Base-by-base conservation (phyloP, 2,888 invertebrate species). In the Brachyopa scutellaris region DNA sequence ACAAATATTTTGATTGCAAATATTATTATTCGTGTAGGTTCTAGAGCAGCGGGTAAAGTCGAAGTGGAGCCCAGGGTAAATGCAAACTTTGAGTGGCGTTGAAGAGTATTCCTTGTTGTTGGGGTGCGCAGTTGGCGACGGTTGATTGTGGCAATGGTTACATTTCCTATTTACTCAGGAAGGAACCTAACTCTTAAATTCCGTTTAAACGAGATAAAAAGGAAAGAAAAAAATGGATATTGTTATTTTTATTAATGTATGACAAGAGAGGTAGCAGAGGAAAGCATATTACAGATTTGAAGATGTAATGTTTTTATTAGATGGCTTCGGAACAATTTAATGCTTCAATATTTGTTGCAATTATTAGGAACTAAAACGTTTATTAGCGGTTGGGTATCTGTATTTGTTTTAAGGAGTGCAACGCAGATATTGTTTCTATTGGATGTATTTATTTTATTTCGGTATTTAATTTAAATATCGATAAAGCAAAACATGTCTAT, bases 1-100 rank as follows among this genome's bases (percentile, higher is more conserved):
- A 83, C 84, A 85, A 85, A 85, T 85, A 85, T 85, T 85, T 85
- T 85, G 76, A 85, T 85, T 84, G 85, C 83, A 85, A 85, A 85
- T 85, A 85, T 85, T 85, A 82, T 82, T 77, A 82, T 72, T 82
- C 82, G 77, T 77, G 61, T 82, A 82, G 77, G 82, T 77, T 82
- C 77, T 82, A 38, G 77, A 72, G 77, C 53, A 77, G 82, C 70
- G 82, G 82, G 77, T 72, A 72, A 72, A 77, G 77, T 77, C 64
- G 72, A 66, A 72, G 82, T 40, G 70, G 64, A 72, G 66, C 40
- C 47, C 45, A 47, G 70, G 77, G 77, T 64, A 61, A 82, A 82
- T 82, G 77, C 72, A 82, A 82, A 82, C 82, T 82, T 82, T 72
- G 77, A 77, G 66, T 77, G 77, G 66, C 66, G 66, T 70, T 82